Base-by-base conservation (phyloP, 2,888 invertebrate species). In the Julus scanicus region DNA sequence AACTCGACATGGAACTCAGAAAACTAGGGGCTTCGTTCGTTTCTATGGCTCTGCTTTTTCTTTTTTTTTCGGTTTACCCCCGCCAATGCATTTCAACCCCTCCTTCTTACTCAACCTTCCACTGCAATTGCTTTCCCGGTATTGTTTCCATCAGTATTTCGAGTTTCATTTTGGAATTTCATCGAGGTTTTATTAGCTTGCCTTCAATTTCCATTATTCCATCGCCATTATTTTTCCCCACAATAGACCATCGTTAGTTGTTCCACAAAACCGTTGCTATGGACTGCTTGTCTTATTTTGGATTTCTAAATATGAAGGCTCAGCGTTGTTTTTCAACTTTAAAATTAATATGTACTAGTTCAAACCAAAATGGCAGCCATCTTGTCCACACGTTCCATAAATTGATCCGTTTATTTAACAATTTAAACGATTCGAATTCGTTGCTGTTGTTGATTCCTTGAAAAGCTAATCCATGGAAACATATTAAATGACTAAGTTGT, bases 101-200 rank as follows among this genome's bases (percentile, higher is more conserved):
- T 71, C 71, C 71, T 71, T 71, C 20, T 29, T 71, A 29, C 71
- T 29, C 71, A 71, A 71, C 71, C 29, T 71, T 9, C 71, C 71
- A 71, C 9, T 71, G 71, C 71, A 71, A 71, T 71, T 71, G 71
- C 71, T n/a, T 29, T 71, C 29, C 29, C n/a, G 29, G 29, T 71
- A 71, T 71, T 71, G 71, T 71, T 71, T 71, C 71, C 71, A 71
- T 71, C 71, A 71, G 71, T 71, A 71, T 71, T 71, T 71, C 29
- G 29, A 71, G 71, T 71, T 71, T 71, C 71, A 71, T 71, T 71
- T 71, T 71, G 71, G 71, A 71, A 71, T 71, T 71, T 71, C 71
- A 71, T 71, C 9, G 71, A 29, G 71, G 11, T 71, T 71, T 71
- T 71, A 71, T 71, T 71, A 71, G 71, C 71, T 71, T 29, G 71